These are phyloP conservation scores for Camelus bactrianus DNA, from an alignment of 2,113 vertebrate genomes.

Conservation along the genomic window DNA sequence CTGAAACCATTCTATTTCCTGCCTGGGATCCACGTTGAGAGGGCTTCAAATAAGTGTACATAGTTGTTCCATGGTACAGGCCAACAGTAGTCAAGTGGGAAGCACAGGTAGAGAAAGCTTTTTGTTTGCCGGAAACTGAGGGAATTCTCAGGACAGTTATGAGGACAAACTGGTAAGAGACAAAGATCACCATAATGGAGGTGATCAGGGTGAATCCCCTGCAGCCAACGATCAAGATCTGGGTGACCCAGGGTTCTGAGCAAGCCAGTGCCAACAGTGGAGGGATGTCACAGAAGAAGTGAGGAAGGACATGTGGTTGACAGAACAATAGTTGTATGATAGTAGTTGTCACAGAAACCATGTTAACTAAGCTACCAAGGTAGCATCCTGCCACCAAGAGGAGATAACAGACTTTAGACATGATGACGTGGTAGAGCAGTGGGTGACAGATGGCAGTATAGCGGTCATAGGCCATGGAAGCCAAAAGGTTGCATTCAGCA, in stretches of 20 bases:
- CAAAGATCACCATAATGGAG: conserved; percentile 57
- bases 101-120: conserved; percentile 64
- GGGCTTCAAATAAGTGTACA: conserved; percentile 66
- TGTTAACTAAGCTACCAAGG: conserved; percentile 73
- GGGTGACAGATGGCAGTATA: conserved; percentile 85
- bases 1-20: conserved; percentile 68
- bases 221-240: conserved; percentile 60
- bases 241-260: conserved; percentile 69
- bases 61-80: conserved; percentile 70
- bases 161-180: conserved; percentile 54
- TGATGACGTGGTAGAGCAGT: conserved; percentile 84
- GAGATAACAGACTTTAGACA: conserved; percentile 68
- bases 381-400: conserved; percentile 72
- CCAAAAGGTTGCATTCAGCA: conserved; percentile 84
- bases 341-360: conserved; percentile 70
- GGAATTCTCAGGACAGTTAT: conserved; percentile 57
- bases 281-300: conserved; percentile 86
- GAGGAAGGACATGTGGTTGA: conserved; percentile 58
- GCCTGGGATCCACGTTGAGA: neutral
- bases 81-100: conserved; percentile 61
- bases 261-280: conserved; percentile 81
- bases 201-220: conserved; percentile 49
- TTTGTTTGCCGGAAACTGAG: conserved; percentile 61
- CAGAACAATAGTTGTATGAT: conserved; percentile 80
- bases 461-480: conserved; percentile 86